Conservation (phyloP, 2,888 invertebrate genomes). For the Trissonchulus sp. region DNA sequence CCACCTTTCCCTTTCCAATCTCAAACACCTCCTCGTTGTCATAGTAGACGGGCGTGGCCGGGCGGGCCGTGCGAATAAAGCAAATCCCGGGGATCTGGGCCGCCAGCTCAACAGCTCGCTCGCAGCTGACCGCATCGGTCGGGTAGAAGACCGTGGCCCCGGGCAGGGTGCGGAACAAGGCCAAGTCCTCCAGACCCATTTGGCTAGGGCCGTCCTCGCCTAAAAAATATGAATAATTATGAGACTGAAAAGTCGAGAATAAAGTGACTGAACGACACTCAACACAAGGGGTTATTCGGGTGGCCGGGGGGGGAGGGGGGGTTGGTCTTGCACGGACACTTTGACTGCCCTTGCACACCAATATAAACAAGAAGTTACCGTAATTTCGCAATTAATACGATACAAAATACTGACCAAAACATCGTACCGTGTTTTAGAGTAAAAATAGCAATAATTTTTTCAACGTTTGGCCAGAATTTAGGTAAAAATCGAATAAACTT, state of each 20-base stretch:
- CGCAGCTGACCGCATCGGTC: conserved; percentile 85
- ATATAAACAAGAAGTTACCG: too few relatives aligned
- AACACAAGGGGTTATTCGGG: conserved; percentile 29
- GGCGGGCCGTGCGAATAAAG: conserved; percentile 90
- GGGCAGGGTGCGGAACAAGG: conserved; percentile 86
- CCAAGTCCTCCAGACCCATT: conserved; percentile 98
- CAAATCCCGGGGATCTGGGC: conserved; percentile 90
- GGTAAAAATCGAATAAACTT: too few relatives aligned
- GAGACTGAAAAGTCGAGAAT: neutral
- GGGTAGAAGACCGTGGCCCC: conserved; percentile 65
- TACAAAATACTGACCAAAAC: too few relatives aligned
- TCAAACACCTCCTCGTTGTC: conserved; percentile 72
- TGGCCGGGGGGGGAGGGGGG: too few relatives aligned
- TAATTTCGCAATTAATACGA: too few relatives aligned
- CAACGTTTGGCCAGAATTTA: too few relatives aligned
- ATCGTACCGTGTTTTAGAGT: too few relatives aligned
- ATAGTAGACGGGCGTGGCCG: conserved; percentile 79
- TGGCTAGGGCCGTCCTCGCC: conserved; percentile 94
- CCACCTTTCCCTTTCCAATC: conserved; percentile 61
- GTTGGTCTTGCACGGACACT: too few relatives aligned
- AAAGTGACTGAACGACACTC: neutral
- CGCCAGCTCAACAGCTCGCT: conserved; percentile 88
- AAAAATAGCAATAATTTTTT: too few relatives aligned
- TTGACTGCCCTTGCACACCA: too few relatives aligned
- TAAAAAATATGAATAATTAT: too few relatives aligned